Evolutionary conservation across 2,113 vertebrate species (phyloP), one percentile per base, ranked within the genome.

Genomic region (Nothobranchius furzeri): DNA sequence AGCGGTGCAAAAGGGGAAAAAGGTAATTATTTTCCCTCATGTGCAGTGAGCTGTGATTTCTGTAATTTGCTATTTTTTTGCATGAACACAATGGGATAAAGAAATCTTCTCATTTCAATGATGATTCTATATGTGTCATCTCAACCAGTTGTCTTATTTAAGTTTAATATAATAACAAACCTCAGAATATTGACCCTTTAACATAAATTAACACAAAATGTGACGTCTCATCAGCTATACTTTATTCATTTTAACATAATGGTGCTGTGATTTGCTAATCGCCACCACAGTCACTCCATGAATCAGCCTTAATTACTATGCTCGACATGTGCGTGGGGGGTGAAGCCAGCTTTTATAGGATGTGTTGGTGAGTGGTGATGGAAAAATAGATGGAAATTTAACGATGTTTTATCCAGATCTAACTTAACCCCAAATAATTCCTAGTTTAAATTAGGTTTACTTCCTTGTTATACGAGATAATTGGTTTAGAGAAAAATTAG

Each of bases 231-330:
- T 84, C 78, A 79, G 54, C 51, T 56, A 50, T 68, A 73, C 64
- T 85, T 71, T 61, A 82, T 58, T 59, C 51, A 68, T 60, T 73
- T 71, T 51, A 75, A 78, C 70, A 85, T 62, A 76, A 76, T 71
- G 43, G 60, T 37, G 63, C 73, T 74, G 64, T 71, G 78, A 76
- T 82, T 80, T 17, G 20, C 77, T 83, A 79, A 86, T 88, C 76
- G 71, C 72, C 76, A 68, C 68, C 46, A 59, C 68, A 77, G 70
- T 75, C 61, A 54, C 58, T 74, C 76, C 24, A 61, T 79, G 76
- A 85, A 81, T 87, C 70, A 77, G 68, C 62, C 58, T 30, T 81
- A 82, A 88, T 87, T 79, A 83, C 56, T 54, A 53, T 62, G 71
- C 74, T 64, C 62, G n/a, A 25, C 76, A 60, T 67, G 62, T 52